These are phyloP conservation scores for Rugalucina vietnamica DNA, from an alignment of 2,888 invertebrate genomes.

Conservation along the genomic window DNA sequence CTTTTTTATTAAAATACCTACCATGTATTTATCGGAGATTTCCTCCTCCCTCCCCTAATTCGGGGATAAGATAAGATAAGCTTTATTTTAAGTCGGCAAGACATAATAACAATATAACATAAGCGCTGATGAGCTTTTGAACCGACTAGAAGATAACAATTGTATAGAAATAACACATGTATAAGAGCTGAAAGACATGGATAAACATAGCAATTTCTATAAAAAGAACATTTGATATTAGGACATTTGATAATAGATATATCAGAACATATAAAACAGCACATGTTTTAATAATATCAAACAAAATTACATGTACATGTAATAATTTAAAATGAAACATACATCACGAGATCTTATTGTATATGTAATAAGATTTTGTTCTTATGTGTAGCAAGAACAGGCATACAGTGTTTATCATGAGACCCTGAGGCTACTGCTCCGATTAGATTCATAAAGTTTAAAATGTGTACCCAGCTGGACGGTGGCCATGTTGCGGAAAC, in stretches of 20 bases:
- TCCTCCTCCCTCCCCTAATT: too few species aligned
- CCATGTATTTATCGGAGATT: too few species aligned
- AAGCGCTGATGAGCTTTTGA: background rate
- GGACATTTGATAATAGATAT: background rate
- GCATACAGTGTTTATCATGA: too few species aligned
- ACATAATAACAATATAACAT: background rate
- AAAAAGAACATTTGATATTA: background rate
- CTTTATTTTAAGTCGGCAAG: background rate
- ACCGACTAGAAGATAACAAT: background rate
- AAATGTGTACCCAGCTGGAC: too few species aligned
- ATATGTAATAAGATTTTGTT: too few species aligned
- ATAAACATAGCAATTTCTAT: too few species aligned
- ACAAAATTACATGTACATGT: background rate
- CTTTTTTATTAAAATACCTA: too few species aligned
- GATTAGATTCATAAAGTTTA: too few species aligned
- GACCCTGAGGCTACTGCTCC: too few species aligned
- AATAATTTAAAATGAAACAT: background rate
- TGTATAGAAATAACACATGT: background rate
- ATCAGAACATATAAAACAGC: background rate
- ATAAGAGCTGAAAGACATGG: background rate
- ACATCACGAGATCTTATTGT: background rate
- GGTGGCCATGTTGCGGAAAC: too few species aligned
- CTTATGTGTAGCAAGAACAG: too few species aligned
- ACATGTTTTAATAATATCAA: background rate
- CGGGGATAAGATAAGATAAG: constrained; percentile 11